Evolutionary conservation across 2,113 vertebrate genomes (phyloP).

Genomic region (Phylloscopus trochilus): DNA sequence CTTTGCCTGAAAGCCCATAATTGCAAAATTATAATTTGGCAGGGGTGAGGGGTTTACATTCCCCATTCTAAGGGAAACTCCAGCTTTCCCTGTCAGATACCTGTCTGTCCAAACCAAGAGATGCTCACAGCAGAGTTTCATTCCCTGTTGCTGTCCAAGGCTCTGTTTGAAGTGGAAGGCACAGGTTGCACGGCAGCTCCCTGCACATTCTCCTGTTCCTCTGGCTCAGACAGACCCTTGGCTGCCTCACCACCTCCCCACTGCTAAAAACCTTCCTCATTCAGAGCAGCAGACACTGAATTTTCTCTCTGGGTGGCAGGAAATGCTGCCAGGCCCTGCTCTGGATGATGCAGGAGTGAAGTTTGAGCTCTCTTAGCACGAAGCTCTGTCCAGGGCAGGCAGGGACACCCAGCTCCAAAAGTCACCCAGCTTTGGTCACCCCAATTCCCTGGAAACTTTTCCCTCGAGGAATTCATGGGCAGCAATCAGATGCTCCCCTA

Average conservation of each 20-base stretch:
- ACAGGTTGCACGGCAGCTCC: fast-evolving
- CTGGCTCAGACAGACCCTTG: not conserved
- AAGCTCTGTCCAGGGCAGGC: not conserved
- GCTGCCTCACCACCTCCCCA: not conserved
- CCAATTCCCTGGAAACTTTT: not conserved
- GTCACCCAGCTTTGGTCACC: not conserved
- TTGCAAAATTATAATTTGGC: too few relatives aligned
- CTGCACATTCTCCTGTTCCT: not conserved
- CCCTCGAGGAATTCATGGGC: not conserved
- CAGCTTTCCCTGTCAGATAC: too few relatives aligned
- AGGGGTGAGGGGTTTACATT: too few relatives aligned
- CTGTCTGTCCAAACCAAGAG: too few relatives aligned
- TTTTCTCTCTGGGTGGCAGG: not conserved
- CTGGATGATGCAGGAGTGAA: not conserved
- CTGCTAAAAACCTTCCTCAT: not conserved
- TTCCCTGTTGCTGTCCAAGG: not conserved
- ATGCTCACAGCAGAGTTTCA: not conserved
- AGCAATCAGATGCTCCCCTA: not conserved
- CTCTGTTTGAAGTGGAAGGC: not conserved
- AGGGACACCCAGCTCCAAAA: not conserved
- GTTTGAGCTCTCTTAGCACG: not conserved
- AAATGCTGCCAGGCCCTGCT: not conserved
- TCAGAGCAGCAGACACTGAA: not conserved
- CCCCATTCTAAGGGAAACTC: too few relatives aligned
- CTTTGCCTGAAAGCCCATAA: too few relatives aligned